phyloP scores from a whole-genome alignment of 2,888 invertebrate species.

The Epinotia bilunana region DNA sequence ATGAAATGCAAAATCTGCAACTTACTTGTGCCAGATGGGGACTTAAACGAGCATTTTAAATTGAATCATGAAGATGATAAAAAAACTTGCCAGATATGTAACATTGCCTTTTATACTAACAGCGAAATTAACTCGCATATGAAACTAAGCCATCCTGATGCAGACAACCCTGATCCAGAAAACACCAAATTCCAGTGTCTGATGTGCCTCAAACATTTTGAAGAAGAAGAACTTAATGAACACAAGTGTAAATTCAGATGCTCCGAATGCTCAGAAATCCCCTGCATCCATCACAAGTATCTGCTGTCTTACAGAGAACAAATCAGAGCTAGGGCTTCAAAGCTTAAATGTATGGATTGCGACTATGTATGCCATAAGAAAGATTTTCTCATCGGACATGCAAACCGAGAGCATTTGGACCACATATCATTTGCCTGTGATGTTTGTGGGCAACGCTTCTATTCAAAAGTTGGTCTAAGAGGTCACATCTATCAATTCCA shows the following conservation, averaged over 20 bases:
- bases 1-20: constrained; percentile 61
- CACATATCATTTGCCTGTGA: constrained; percentile 65
- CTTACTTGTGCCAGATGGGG: constrained; percentile 52
- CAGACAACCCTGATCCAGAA: constrained; percentile 46
- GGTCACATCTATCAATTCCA: constrained; percentile 63
- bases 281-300: constrained; percentile 64
- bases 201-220: constrained; percentile 60
- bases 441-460: constrained; percentile 63
- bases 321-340: constrained; percentile 53
- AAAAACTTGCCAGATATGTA: constrained; percentile 59
- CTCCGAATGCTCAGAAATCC: constrained; percentile 59
- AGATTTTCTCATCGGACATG: constrained; percentile 62
- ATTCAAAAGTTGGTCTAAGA: constrained; percentile 61
- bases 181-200: constrained; percentile 49
- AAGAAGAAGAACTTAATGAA: constrained; percentile 51
- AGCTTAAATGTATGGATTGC: constrained; percentile 63
- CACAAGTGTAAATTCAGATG: constrained; percentile 66
- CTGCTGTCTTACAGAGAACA: constrained; percentile 63
- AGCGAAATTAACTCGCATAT: constrained; percentile 59
- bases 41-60: constrained; percentile 59
- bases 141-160: constrained; percentile 56
- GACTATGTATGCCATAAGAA: constrained; percentile 63
- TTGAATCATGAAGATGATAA: constrained; percentile 55
- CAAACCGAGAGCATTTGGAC: constrained; percentile 65
- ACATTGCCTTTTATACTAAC: constrained; percentile 58